Conservation (phyloP, 2,888 invertebrate genomes). For the Tetrapedia diversipes region DNA sequence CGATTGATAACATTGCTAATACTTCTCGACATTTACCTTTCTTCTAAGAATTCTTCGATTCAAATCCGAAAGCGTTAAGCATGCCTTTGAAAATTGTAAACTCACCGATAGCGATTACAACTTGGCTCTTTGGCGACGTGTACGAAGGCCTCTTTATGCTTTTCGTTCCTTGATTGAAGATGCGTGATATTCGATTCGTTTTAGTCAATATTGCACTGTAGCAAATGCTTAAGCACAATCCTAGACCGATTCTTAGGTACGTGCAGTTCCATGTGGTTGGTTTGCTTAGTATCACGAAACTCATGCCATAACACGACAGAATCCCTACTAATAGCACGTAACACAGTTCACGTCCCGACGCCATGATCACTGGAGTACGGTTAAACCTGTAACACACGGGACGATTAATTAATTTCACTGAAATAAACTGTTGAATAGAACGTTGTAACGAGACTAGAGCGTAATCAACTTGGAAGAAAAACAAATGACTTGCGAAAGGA, state of each 20-base stretch:
- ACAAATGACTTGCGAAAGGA: too few species aligned
- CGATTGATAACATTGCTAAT: too few species aligned
- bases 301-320: conserved; percentile 88
- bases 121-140: conserved; percentile 90
- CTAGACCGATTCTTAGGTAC: conserved; percentile 87
- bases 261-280: conserved; percentile 88
- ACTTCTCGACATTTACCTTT: too few species aligned
- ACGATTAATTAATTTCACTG: background rate
- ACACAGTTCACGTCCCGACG: conserved; percentile 90
- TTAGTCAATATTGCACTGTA: conserved; percentile 91
- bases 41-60: too few species aligned
- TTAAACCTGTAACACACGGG: conserved; percentile 78
- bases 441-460: too few species aligned
- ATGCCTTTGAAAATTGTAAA: conserved; percentile 51
- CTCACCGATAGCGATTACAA: conserved; percentile 88
- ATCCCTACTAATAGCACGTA: conserved; percentile 90
- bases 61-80: too few species aligned
- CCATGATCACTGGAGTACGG: conserved; percentile 89
- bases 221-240: conserved; percentile 89
- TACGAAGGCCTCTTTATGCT: conserved; percentile 89
- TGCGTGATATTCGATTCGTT: conserved; percentile 89
- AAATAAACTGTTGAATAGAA: too few species aligned
- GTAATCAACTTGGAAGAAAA: too few species aligned
- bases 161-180: conserved; percentile 83
- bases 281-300: conserved; percentile 88